These are phyloP conservation scores for Nomia melanderi DNA, from an alignment of 1,140 invertebrate species.

Conservation along the genomic window DNA sequence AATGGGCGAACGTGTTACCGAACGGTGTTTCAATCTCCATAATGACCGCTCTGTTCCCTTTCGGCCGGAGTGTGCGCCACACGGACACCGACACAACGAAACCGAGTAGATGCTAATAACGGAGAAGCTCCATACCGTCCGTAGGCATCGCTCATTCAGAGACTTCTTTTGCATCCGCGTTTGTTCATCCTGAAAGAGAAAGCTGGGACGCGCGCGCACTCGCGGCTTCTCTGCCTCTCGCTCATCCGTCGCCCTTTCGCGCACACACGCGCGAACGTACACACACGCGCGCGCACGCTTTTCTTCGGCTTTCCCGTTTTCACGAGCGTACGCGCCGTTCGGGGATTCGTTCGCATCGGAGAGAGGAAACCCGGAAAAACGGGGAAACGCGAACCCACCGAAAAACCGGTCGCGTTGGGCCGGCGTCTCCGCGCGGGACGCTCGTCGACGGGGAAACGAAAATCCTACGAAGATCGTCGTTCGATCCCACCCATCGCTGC, in stretches of 20 bases:
- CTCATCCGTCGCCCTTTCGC: not conserved
- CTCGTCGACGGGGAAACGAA: no score
- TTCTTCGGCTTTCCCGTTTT: not conserved
- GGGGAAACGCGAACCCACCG: no score
- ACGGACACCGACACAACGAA: conserved; percentile 37
- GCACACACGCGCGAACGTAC: not conserved
- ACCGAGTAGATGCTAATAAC: conserved; percentile 75
- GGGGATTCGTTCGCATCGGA: no score
- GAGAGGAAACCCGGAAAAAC: no score
- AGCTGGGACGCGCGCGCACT: conserved; percentile 1
- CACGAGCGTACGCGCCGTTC: conserved; percentile 61
- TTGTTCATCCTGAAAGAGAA: conserved; percentile 60
- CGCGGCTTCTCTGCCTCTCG: not conserved
- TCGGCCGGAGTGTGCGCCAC: conserved; percentile 42
- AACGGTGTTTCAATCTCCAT: conserved; percentile 75
- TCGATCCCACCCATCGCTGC: no score
- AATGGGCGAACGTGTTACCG: conserved; percentile 62
- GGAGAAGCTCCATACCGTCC: conserved; percentile 69
- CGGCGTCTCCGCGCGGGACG: no score
- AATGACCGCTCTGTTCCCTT: conserved; percentile 70
- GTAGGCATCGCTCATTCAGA: conserved; percentile 68
- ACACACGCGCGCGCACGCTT: not conserved
- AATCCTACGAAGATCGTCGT: no score
- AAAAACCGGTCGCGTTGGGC: no score
- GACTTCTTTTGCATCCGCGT: conserved; percentile 70